Conservation (phyloP, 2,888 invertebrate genomes). For the Plagodis dolabraria region DNA sequence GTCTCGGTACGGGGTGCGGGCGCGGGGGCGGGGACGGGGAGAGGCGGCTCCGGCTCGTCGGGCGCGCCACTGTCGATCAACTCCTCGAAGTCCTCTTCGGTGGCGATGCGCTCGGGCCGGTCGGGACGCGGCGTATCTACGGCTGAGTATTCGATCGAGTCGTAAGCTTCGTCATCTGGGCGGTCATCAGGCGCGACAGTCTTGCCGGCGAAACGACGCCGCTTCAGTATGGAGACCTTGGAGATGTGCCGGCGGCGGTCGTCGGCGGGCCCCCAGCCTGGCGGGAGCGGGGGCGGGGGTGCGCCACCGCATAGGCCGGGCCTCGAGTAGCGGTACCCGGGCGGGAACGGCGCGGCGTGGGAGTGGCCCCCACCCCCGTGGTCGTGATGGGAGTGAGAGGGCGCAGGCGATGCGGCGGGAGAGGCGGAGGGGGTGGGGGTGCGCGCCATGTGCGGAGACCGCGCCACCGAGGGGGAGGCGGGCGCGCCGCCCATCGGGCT, state of each 20-base stretch:
- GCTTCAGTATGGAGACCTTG: conserved; percentile 77
- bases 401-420: conserved; percentile 74
- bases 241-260: conserved; percentile 61
- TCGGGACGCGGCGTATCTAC: conserved; percentile 85
- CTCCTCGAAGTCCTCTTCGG: conserved; percentile 88
- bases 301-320: conserved; percentile 87
- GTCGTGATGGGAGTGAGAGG: conserved; percentile 44
- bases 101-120: conserved; percentile 86
- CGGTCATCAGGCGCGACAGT: conserved; percentile 58
- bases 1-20: conserved; percentile 80
- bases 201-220: conserved; percentile 71
- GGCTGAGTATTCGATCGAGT: conserved; percentile 14
- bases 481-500: conserved; percentile 83
- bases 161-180: conserved; percentile 30
- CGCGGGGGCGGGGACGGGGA: conserved; percentile 61
- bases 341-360: conserved; percentile 84
- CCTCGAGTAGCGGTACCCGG: conserved; percentile 85
- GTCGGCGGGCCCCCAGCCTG: conserved; percentile 81
- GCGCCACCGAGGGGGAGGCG: conserved; percentile 82
- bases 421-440: conserved; percentile 73
- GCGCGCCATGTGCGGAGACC: conserved; percentile 84
- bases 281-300: conserved; percentile 75
- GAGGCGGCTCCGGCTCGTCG: conserved; percentile 67
- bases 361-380: conserved; percentile 61
- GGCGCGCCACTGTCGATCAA: conserved; percentile 86